Evolutionary conservation across 2,888 invertebrate species (phyloP).

Genomic region (Rhorus exstirpatorius): DNA sequence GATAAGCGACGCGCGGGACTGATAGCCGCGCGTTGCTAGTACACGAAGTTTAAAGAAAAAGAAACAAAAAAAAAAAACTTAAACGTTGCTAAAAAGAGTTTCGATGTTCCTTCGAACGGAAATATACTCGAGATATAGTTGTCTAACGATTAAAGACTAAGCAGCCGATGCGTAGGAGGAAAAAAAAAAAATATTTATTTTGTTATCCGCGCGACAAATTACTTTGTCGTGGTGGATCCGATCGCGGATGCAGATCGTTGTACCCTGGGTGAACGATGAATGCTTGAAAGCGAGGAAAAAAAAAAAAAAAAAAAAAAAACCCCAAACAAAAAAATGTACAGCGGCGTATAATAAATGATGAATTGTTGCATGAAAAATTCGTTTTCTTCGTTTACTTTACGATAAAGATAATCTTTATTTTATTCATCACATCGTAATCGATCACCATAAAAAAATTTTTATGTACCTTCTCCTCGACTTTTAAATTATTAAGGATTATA

Average conservation of each 20-base stretch:
- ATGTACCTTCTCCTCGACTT: background rate
- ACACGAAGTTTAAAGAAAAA: constrained; percentile 23
- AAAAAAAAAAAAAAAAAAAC: no score
- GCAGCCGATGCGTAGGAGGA: constrained; percentile 68
- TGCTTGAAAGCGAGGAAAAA: no score
- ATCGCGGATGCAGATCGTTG: constrained; percentile 43
- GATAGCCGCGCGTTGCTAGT: constrained; percentile 82
- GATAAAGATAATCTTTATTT: constrained; percentile 54
- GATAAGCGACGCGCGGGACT: constrained; percentile 87
- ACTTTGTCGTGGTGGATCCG: constrained; percentile 25
- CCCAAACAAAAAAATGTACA: constrained; percentile 55
- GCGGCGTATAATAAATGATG: constrained; percentile 64
- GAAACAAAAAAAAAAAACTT: constrained; percentile 12
- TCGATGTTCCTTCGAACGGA: constrained; percentile 51
- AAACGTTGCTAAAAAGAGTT: constrained; percentile 45
- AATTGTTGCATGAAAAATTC: constrained; percentile 47
- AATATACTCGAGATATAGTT: constrained; percentile 47
- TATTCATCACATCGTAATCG: constrained; percentile 22
- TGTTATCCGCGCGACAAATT: constrained; percentile 58
- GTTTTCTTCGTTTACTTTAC: background rate
- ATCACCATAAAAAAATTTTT: constrained; percentile 32
- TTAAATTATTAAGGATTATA: background rate
- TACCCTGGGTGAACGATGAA: constrained; percentile 27
- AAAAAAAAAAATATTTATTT: constrained; percentile 73
- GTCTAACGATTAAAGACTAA: constrained; percentile 58